Percentiles rank a stretch among this genome's conserved stretches.
Conservation (phyloP, 2,888 invertebrate genomes). For the Cephus spinipes region DNA sequence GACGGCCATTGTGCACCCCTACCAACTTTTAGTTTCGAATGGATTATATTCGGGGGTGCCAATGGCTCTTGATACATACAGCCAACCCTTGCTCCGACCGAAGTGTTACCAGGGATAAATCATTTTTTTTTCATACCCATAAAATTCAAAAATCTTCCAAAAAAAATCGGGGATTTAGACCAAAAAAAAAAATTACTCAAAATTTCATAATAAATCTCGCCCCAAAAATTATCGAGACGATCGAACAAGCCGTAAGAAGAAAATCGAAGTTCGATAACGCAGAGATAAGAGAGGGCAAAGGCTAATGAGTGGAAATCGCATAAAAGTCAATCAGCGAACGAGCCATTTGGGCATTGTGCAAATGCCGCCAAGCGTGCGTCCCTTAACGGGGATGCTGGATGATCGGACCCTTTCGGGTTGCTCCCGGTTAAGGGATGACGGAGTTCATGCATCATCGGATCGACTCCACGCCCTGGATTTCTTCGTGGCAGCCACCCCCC, state of each 20-base stretch:
- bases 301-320: constrained; percentile 41
- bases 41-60: constrained; percentile 36
- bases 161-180: background rate
- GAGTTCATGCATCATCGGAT: constrained; percentile 51
- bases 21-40: constrained; percentile 48
- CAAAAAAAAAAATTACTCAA: background rate
- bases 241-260: background rate
- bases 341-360: constrained; percentile 36
- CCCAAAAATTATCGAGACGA: background rate
- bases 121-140: background rate
- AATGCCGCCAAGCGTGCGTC: constrained; percentile 44
- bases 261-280: background rate
- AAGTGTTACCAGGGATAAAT: no score
- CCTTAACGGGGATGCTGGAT: constrained; percentile 26
- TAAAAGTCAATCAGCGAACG: constrained; percentile 42
- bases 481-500: constrained; percentile 28
- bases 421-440: constrained; percentile 11
- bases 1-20: constrained; percentile 47
- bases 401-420: constrained; percentile 25
- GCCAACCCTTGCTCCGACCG: background rate
- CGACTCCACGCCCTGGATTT: constrained; percentile 43
- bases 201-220: background rate
- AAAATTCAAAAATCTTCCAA: background rate
- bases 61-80: background rate
- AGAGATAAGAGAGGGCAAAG: background rate